Evolutionary conservation across 2,113 vertebrate genomes (phyloP), one percentile per base, ranked within the genome.

Genomic region (Lepus europaeus): DNA sequence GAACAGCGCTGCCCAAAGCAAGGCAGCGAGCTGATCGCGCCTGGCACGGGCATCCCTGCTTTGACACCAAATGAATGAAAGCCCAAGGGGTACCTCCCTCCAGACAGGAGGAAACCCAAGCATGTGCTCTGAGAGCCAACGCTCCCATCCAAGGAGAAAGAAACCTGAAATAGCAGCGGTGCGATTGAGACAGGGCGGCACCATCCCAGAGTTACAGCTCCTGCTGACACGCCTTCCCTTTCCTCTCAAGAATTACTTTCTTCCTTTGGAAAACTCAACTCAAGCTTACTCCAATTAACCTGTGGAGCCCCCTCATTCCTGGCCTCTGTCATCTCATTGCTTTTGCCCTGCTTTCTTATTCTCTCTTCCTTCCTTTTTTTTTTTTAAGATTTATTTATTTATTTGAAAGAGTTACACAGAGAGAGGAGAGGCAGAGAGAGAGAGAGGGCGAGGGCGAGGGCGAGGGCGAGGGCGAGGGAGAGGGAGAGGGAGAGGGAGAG

Each of bases 1-100:
- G 23, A 74, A 16, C 1, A 5, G 85, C 63, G 23, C 23, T 0
- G 9, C 59, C 25, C 0, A 0, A 27, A 27, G 63, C 14, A 8
- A 68, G n/a, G 53, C 7, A 33, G 36, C 33, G 3, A 61, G 79
- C 20, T 16, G 49, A 88, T 9, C 0, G 1, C 66, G 45, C 61
- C 7, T 68, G 70, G 9, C 51, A 53, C 4, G 27, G 13, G 51
- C 14, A 14, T 4, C 51, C 27, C 33, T 33, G 83, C 76, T 56
- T 80, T 16, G 29, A 76, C 29, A 1, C 25, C 0, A 33, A 45
- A 83, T 17, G 83, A 68, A 9, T 17, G 59, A 39, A 64, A 69
- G 73, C 27, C 61, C 27, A 9, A 39, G 80, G 61, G 49, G 11
- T 33, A 17, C 6, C 64, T 96, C 25, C 0, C 64, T 82, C 56